phyloP scores from a whole-genome alignment of 1,140 invertebrate genomes.

The Formica selysi region DNA sequence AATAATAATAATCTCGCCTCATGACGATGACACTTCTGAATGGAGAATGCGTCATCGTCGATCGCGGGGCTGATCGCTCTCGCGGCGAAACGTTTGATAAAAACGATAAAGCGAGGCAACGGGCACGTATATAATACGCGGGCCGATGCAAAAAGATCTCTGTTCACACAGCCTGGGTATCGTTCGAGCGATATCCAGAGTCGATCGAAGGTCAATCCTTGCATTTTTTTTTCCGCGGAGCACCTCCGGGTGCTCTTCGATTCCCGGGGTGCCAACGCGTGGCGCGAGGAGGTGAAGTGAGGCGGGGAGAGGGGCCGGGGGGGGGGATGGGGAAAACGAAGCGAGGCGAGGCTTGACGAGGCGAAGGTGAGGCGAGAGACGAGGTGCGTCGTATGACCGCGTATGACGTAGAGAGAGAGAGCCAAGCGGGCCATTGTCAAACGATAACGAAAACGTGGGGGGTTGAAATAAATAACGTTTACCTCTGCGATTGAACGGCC shows the following conservation, averaged over 20 bases:
- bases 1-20: neutral
- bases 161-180: neutral
- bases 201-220: neutral
- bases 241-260: neutral
- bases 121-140: too few relatives aligned
- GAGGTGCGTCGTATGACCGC: neutral
- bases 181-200: neutral
- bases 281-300: neutral
- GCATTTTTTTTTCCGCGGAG: neutral
- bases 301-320: neutral
- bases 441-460: neutral
- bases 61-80: neutral
- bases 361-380: too few relatives aligned
- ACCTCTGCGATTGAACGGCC: conserved; percentile 98
- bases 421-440: too few relatives aligned
- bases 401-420: neutral
- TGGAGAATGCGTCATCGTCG: conserved; percentile 7
- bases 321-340: neutral
- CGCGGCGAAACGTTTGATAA: neutral
- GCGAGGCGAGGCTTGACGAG: neutral
- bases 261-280: neutral
- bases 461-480: conserved; percentile 79
- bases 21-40: neutral
- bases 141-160: neutral
- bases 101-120: neutral